These are phyloP conservation scores for Chromis chromis DNA, from an alignment of 2,797 vertebrate genomes.

Conservation along the genomic window DNA sequence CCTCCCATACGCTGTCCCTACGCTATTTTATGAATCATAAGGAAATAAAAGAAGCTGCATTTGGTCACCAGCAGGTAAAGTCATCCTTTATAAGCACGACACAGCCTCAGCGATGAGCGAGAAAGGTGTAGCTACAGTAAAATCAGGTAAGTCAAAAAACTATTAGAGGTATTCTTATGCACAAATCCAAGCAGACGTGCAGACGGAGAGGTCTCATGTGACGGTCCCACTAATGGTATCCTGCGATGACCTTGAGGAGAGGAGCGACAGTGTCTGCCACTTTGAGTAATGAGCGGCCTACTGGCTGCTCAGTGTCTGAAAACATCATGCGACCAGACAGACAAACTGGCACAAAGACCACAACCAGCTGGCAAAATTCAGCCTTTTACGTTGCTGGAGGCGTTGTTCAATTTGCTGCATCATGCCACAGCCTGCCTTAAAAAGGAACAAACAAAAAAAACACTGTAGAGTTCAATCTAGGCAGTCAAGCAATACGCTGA, in stretches of 20 bases:
- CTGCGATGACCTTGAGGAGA: constrained; percentile 66
- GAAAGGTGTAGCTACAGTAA: constrained; percentile 25
- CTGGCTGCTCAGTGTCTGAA: constrained; percentile 38
- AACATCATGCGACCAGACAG: constrained; percentile 36
- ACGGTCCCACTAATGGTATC: constrained; percentile 39
- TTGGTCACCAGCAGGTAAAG: no score
- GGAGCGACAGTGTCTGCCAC: constrained; percentile 36
- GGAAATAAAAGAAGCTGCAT: constrained; percentile 14
- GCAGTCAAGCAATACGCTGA: constrained; percentile 36
- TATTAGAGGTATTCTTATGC: not conserved
- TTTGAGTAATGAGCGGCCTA: constrained; percentile 58
- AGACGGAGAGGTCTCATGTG: constrained; percentile 24
- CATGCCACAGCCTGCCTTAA: constrained; percentile 41
- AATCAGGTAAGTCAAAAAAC: constrained; percentile 20
- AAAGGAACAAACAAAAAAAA: constrained; percentile 10
- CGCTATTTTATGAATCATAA: constrained; percentile 39
- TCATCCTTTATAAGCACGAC: constrained; percentile 21
- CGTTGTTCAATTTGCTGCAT: constrained; percentile 56
- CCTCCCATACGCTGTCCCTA: constrained; percentile 6
- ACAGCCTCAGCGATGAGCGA: constrained; percentile 28
- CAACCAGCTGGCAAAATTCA: constrained; percentile 50
- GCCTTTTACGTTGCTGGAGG: constrained; percentile 34
- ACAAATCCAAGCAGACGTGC: constrained; percentile 26
- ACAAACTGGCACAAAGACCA: constrained; percentile 45
- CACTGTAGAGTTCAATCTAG: constrained; percentile 23